These are phyloP conservation scores for Myotis pilosus DNA, from an alignment of 2,797 vertebrate genomes.

Conservation along the genomic window DNA sequence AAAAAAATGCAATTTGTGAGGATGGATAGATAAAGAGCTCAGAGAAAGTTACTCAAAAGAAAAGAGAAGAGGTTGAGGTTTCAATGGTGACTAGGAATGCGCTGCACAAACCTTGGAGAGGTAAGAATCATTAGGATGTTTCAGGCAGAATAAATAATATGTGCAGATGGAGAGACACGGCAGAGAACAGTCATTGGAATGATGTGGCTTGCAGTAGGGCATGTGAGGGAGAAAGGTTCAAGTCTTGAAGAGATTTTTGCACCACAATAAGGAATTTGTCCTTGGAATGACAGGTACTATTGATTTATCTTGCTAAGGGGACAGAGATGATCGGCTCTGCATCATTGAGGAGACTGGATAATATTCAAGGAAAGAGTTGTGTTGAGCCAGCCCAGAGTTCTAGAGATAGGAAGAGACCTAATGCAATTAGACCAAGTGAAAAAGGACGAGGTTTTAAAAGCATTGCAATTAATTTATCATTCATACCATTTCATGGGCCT, in stretches of 20 bases:
- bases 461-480: conserved; percentile 56
- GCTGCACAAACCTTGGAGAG: neutral
- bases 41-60: neutral
- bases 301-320: conserved; percentile 22
- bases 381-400: neutral
- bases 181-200: neutral
- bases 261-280: neutral
- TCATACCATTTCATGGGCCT: conserved; percentile 46
- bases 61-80: neutral
- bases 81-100: neutral
- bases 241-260: neutral
- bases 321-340: conserved; percentile 13
- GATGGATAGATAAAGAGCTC: neutral
- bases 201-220: neutral
- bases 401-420: neutral
- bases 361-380: neutral
- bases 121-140: neutral
- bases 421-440: conserved; percentile 24
- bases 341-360: neutral
- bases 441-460: neutral
- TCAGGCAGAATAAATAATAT: neutral
- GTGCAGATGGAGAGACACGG: neutral
- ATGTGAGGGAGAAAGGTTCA: neutral
- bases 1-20: neutral
- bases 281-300: neutral